phyloP scores from a whole-genome alignment of 1,140 invertebrate genomes.

The Cherax quadricarinatus region DNA sequence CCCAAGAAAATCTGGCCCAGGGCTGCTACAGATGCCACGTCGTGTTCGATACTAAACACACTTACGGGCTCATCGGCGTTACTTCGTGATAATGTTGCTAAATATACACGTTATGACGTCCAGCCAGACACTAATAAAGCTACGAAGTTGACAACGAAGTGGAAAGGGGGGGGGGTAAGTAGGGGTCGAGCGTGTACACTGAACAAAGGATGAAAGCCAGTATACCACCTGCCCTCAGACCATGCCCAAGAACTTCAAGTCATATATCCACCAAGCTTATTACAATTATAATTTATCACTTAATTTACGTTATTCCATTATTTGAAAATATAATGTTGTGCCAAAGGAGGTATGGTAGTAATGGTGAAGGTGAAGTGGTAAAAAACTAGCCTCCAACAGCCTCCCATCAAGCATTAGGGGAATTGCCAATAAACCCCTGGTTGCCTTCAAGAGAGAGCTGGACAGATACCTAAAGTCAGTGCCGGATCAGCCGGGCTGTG shows the following conservation, averaged over 20 bases:
- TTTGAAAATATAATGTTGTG: background rate
- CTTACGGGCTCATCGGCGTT: background rate
- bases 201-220: conserved; percentile 55
- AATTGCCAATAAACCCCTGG: too few species aligned
- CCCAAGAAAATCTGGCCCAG: conserved; percentile 60
- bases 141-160: background rate
- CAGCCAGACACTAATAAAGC: background rate
- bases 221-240: conserved; percentile 43
- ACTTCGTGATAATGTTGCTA: background rate
- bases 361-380: too few species aligned
- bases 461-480: too few species aligned
- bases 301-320: background rate
- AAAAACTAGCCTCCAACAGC: too few species aligned
- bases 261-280: background rate
- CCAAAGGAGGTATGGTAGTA: too few species aligned
- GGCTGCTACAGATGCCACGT: conserved; percentile 42
- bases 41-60: background rate
- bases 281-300: background rate
- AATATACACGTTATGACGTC: background rate
- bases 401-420: too few species aligned
- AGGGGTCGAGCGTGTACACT: background rate
- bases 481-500: too few species aligned
- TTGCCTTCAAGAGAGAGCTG: too few species aligned
- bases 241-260: conserved; percentile 15
- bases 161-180: background rate